Conservation (phyloP, 2,113 vertebrate genomes). For the Pelobates fuscus region DNA sequence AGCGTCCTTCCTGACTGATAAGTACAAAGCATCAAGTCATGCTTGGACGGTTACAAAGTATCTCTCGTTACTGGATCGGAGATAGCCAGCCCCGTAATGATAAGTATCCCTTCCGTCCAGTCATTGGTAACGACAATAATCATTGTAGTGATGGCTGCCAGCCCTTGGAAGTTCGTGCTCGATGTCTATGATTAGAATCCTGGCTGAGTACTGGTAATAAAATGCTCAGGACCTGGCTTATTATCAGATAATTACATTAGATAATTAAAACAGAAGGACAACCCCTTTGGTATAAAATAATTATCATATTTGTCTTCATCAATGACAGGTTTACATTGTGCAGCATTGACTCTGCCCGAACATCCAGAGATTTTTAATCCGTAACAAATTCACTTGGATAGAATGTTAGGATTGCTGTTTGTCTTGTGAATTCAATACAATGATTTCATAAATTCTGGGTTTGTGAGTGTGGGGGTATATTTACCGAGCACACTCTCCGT, state of each 20-base stretch:
- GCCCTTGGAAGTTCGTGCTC: constrained; percentile 19
- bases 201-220: neutral
- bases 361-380: neutral
- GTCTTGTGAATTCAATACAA: no score
- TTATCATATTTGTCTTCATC: neutral
- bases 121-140: constrained; percentile 2
- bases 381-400: neutral
- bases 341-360: neutral
- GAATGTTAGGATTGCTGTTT: no score
- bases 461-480: no score
- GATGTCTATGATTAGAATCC: constrained; percentile 1
- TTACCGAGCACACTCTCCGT: no score
- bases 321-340: neutral
- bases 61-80: no score
- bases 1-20: no score
- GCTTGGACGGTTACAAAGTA: no score
- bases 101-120: neutral
- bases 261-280: constrained; percentile 9
- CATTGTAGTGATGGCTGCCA: neutral
- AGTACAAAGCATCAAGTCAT: no score
- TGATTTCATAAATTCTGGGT: no score
- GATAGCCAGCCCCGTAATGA: neutral
- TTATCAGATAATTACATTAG: constrained; percentile 22
- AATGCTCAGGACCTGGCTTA: neutral
- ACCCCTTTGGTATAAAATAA: constrained; percentile 2